Evolutionary conservation across 2,797 vertebrate species (phyloP), one percentile per base, ranked within the genome.

Genomic region (Chromobotia macracanthus): DNA sequence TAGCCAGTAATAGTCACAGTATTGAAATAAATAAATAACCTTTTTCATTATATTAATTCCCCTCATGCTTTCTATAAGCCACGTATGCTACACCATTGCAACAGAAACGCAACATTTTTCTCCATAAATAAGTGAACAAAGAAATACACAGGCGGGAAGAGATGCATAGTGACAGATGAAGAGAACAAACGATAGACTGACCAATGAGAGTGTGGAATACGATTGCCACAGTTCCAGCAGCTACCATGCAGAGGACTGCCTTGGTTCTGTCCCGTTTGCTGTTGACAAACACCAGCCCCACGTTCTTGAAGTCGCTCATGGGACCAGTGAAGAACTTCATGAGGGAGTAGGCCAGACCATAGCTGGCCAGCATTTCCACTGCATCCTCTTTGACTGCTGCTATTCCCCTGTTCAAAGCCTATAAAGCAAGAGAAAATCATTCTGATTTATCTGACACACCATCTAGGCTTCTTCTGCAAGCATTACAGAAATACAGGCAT

Each of bases 311-410:
- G 94, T 99, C 98, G 80, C 97, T 99, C 98, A 99, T 98, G 0
- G 98, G 98, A 4, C 98, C 98, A 0, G 98, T 99, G 95, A 99
- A 99, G 93, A 99, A 99, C 90, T 99, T 99, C 98, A 99, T 99
- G 61, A 99, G 92, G 68, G 98, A 99, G 87, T 99, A 99, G 0
- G 98, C 97, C 95, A 99, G 91, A 53, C 98, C 97, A 0, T 99
- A 99, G 92, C 98, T 99, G 93, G 98, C 98, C 90, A 99, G 89
- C 98, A 99, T 99, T 87, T 99, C 95, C 13, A 99, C 95, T 0
- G 97, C 96, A 92, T 98, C 96, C 79, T 97, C 94, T 85, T 97
- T 98, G 85, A 99, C 97, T 48, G 96, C 95, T 75, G 97, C 98
- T 1, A 99, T 99, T 83, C 98, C 98, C 87, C 98, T 92, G 87